Conservation (phyloP, 2,113 vertebrate species). For the Athene cunicularia region DNA sequence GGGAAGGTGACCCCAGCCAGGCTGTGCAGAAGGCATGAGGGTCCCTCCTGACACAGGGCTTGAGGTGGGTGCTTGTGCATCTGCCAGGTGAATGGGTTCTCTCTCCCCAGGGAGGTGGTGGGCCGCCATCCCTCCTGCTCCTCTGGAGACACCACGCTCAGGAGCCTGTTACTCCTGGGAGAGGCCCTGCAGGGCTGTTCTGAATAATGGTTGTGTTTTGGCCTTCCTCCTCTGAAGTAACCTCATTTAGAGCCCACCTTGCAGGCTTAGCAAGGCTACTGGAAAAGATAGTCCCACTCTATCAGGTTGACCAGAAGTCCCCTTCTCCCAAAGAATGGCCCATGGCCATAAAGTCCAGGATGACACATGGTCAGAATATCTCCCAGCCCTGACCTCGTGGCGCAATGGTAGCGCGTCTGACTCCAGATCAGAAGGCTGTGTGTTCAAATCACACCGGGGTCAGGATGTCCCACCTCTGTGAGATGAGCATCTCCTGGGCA, state of each 20-base stretch:
- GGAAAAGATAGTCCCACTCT: no score
- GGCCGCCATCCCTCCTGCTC: neutral
- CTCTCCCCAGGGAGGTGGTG: neutral
- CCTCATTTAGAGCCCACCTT: neutral
- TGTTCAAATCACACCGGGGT: conserved; percentile 67
- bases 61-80: neutral
- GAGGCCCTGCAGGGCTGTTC: neutral
- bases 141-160: neutral
- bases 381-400: neutral
- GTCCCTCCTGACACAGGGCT: neutral
- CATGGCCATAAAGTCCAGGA: neutral
- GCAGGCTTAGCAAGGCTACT: neutral
- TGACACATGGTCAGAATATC: accelerated
- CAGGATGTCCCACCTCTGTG: accelerated
- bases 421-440: conserved; percentile 69
- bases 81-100: neutral
- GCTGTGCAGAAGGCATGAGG: neutral
- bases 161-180: neutral
- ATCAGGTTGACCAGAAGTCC: accelerated
- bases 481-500: accelerated
- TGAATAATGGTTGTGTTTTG: neutral
- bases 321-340: neutral
- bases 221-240: neutral
- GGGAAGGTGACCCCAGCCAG: neutral
- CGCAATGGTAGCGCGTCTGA: conserved; percentile 59